A percentile compares a stretch with the other conserved stretches of the same genome.
phyloP scores from a whole-genome alignment of 1,140 invertebrate genomes.

The Zaprionus vittiger region DNA sequence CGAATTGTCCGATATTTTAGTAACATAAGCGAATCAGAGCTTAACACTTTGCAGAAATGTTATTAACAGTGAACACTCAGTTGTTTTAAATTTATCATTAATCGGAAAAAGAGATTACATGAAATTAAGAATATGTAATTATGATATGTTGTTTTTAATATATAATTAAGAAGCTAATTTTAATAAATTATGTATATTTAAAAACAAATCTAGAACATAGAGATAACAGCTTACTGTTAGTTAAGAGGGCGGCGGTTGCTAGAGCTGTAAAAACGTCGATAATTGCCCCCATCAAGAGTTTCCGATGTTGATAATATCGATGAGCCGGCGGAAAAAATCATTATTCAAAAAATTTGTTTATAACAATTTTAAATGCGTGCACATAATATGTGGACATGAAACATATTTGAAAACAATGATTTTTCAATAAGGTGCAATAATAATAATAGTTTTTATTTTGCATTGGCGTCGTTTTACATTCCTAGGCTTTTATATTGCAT shows the following conservation, averaged over 20 bases:
- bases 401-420: too few species aligned
- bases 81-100: not conserved
- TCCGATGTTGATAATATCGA: too few species aligned
- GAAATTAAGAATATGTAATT: not conserved
- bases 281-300: too few species aligned
- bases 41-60: slow-evolving; percentile 30
- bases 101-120: not conserved
- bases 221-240: not conserved
- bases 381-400: too few species aligned
- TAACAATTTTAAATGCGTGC: too few species aligned
- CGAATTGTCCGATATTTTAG: not conserved
- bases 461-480: too few species aligned
- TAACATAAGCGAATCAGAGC: not conserved
- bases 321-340: too few species aligned
- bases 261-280: too few species aligned
- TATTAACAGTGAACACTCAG: not conserved
- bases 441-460: too few species aligned
- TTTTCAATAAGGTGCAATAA: too few species aligned
- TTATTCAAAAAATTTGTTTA: too few species aligned
- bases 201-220: not conserved
- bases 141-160: not conserved
- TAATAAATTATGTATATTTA: not conserved
- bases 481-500: too few species aligned
- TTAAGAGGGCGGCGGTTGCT: not conserved
- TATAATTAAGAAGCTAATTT: not conserved